Base-by-base conservation (phyloP, 2,113 vertebrate genomes). In the Emydura subglobosa region DNA sequence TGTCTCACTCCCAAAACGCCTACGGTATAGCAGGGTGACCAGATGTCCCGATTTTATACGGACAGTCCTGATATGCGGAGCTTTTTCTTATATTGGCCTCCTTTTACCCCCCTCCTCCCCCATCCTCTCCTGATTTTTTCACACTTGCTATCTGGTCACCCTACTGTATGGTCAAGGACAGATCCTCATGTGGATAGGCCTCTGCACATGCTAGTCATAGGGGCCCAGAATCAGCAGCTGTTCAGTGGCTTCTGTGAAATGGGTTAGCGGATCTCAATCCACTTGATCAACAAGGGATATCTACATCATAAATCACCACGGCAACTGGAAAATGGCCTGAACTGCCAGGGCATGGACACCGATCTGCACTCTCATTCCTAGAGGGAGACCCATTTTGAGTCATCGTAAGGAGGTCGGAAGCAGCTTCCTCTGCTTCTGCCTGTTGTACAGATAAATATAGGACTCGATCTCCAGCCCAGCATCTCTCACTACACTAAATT, bases 401-500 rank as follows among this genome's bases (percentile, higher is more conserved):
- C 85, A 82, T 53, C 57, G 80, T 55, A 91, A 80, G 25, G 83
- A 74, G 74, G 55, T 87, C 86, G 61, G 61, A 82, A 42, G 39
- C 53, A 93, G 39, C 25, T 39, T 57, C 81, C 53, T 86, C 55
- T 44, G 10, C 39, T 92, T 90, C 88, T 47, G 12, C 65, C 34
- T 72, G 9, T 72, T 39, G n/a, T 72, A 5, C 39, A 39, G 34
- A 72, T 65, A 17, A 0, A 0, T 80, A 57, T 6, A 34, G 51
- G n/a, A 24, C 44, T 93, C 29, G 24, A 5, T 8, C 19, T 89
- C 44, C 57, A 49, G 0, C 85, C 65, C 87, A 86, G 19, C 24
- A 83, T 19, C 53, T 91, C 93, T 94, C n/a, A 25, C 50, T 57
- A 11, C 79, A 55, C 49, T 34, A 94, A 87, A 89, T 57, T 72